Evolutionary conservation across 2,113 vertebrate genomes (phyloP), one percentile per base, ranked within the genome.

Genomic region (Ursus arctos): DNA sequence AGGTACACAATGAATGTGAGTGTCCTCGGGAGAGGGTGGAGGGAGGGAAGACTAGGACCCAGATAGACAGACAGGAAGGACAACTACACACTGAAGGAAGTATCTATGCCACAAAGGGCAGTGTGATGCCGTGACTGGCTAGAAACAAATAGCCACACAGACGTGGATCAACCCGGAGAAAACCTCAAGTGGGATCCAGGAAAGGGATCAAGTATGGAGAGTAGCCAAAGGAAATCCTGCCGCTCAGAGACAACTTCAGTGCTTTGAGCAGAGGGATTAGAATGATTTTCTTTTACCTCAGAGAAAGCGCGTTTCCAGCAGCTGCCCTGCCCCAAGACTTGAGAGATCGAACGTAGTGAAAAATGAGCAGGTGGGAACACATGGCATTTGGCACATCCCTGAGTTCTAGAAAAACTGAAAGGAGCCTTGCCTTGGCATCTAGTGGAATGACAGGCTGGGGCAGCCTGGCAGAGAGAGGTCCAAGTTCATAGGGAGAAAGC

Each of bases 361-460:
- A 72, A 91, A 65, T 22, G 74, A 89, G n/a, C 79, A 96, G 61
- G 61, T 96, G 69, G 47, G 49, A 86, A 71, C 67, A 84, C 77
- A 55, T 59, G 65, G 89, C 72, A 84, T 95, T 77, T n/a, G 65
- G 57, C 51, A 63, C 7, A 87, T 11, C 28, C n/a, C 43, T 14
- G 61, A 94, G 59, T 79, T 82, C 89, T 61, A n/a, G 91, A 84
- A 91, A 59, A 76, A 49, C 71, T 36, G 91, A 83, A 79, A 33
- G 21, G 43, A 91, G 61, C 13, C 91, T 83, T 86, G 91, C 80
- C 55, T 80, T 88, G 86, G 61, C 79, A 94, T 87, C 94, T 61
- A 72, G 28, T 53, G 63, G 61, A 43, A 84, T 51, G 82, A 91
- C 18, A 43, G 83, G 36, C 61, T 71, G 14, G 18, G 67, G 21